Conservation (phyloP, 2,888 invertebrate species). For the Zelleria hepariella region DNA sequence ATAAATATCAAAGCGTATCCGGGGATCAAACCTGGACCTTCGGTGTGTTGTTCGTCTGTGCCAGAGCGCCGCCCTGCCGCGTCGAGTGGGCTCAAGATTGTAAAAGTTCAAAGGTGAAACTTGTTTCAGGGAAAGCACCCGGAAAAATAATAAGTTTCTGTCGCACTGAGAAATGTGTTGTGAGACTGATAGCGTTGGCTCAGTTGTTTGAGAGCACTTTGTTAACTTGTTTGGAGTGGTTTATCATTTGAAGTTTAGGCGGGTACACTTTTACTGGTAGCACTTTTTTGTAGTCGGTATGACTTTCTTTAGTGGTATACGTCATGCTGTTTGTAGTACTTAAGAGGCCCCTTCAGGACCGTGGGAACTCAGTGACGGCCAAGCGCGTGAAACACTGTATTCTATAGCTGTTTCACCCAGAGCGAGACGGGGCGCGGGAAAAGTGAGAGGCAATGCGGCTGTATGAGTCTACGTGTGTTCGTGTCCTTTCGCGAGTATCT, state of each 20-base stretch:
- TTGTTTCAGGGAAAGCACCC: not conserved
- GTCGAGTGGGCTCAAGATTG: not conserved
- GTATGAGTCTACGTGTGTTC: no score
- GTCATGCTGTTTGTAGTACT: no score
- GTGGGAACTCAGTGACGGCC: no score
- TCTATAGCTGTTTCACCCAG: no score
- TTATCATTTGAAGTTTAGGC: not conserved
- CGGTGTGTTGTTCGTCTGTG: not conserved
- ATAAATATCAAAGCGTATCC: no score
- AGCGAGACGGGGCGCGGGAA: no score
- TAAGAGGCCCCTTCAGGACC: no score
- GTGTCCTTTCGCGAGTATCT: no score
- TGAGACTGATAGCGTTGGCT: not conserved
- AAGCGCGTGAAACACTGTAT: no score
- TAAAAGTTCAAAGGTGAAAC: not conserved
- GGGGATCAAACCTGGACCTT: no score
- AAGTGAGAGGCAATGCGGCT: no score
- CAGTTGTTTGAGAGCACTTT: not conserved
- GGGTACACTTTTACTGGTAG: not conserved
- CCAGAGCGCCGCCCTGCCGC: not conserved
- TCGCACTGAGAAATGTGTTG: not conserved
- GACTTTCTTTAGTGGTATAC: no score
- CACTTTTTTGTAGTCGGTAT: not conserved
- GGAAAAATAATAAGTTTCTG: not conserved
- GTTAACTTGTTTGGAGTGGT: not conserved